phyloP scores from a whole-genome alignment of 2,113 vertebrate species.

The Phainopepla nitens region DNA sequence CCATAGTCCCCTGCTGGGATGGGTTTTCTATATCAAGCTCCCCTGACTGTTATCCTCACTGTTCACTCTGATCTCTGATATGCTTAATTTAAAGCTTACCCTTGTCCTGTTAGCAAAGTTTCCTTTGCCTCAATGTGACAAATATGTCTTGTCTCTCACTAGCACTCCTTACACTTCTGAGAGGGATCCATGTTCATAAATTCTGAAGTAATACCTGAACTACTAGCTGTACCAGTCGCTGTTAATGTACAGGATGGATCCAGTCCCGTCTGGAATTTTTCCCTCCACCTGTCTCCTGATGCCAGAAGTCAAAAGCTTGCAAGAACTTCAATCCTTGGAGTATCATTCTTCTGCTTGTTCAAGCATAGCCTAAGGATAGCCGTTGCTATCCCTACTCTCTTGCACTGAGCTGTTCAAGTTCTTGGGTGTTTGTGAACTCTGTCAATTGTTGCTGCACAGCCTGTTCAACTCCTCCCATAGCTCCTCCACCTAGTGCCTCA shows the following conservation, averaged over 20 bases:
- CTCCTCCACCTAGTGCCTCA: neutral
- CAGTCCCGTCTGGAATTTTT: neutral
- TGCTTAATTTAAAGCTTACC: neutral
- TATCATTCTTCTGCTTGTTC: neutral
- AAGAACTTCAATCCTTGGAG: neutral
- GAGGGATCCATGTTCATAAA: neutral
- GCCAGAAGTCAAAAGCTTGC: neutral
- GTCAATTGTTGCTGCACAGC: neutral
- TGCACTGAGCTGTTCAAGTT: neutral
- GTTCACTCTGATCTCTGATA: neutral
- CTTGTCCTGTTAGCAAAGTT: neutral
- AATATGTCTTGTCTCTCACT: neutral
- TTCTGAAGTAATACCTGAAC: neutral
- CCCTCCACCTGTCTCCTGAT: neutral
- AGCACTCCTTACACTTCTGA: neutral
- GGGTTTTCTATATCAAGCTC: neutral
- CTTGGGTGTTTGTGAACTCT: neutral
- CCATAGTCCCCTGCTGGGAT: neutral
- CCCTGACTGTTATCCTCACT: neutral
- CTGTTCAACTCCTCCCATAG: neutral
- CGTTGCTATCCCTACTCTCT: neutral
- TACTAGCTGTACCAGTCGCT: neutral
- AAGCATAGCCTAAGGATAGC: neutral
- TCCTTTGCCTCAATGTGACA: neutral
- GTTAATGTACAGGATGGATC: neutral